Evolutionary conservation across 2,888 invertebrate species (phyloP), one percentile per base, ranked within the genome.

Genomic region (Hypomecis atomaria): DNA sequence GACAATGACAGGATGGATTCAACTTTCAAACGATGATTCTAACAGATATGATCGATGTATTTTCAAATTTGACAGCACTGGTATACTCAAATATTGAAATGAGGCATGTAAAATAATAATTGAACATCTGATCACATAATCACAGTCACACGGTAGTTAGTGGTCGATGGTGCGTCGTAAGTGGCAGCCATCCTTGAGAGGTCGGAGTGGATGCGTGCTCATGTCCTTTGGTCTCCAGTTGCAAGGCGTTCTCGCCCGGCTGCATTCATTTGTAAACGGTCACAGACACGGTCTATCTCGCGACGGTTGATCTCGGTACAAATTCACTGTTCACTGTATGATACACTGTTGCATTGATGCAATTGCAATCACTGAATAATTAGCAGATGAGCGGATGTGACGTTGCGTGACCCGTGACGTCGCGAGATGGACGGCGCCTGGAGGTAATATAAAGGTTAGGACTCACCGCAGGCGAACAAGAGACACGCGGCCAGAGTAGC

Each of bases 391-490:
- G 78, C 78, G 78, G 80, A 75, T 77, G 78, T 86, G 84, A 85
- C 80, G 80, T 84, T 79, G 78, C 76, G 78, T 81, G 85, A 81
- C 85, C 84, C 80, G 85, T 90, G 90, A 89, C 87, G 89, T 89
- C 90, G 85, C 89, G 86, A 90, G 87, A 89, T 90, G 84, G 86
- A 86, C 78, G 83, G 82, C 80, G 82, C 85, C 87, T 87, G 86
- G 84, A 87, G 86, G 81, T 83, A 88, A 88, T 87, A 89, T 87
- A 90, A 91, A 88, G 86, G 89, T 88, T 90, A 89, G 88, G 90
- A 93, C 93, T 93, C 92, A 93, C 93, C 93, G 93, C 89, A 89
- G 87, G 88, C 90, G 87, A 91, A 86, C 78, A 92, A 89, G 87
- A 92, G 91, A 85, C 92, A 93, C 90, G 90, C 92, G 91, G 90